Evolutionary conservation across 2,888 invertebrate species (phyloP).

Genomic region (Hypercompe scribonia): DNA sequence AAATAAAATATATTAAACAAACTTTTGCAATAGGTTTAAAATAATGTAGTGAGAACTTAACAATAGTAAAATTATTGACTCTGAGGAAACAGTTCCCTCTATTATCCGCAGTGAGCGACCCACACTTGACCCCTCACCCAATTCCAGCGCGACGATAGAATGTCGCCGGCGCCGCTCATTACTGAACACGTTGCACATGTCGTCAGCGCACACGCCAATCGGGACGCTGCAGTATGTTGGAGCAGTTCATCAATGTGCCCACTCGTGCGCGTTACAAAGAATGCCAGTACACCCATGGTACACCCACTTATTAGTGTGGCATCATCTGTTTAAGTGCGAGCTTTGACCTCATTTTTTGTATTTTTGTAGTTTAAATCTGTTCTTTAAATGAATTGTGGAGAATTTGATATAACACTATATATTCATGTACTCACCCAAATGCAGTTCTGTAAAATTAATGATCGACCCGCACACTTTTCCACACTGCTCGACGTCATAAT

Average conservation of each 20-base stretch:
- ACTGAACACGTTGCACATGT: conserved; percentile 21
- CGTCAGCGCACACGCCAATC: background rate
- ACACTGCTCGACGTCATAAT: too few species aligned
- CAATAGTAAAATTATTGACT: background rate
- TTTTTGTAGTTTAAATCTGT: background rate
- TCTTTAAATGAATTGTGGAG: background rate
- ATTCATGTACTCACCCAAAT: too few species aligned
- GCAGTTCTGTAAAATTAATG: background rate
- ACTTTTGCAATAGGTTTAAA: background rate
- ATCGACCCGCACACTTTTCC: too few species aligned
- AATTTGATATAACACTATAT: background rate
- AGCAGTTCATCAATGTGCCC: background rate
- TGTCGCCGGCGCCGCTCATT: conserved; percentile 32
- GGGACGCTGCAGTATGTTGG: background rate
- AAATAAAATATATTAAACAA: background rate
- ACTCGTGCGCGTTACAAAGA: background rate
- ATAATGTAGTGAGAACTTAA: background rate
- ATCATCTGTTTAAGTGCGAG: background rate
- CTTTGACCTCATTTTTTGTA: background rate
- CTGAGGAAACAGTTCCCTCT: background rate
- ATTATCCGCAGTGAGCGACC: conserved; percentile 5
- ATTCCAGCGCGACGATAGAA: conserved; percentile 30
- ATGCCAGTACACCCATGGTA: background rate
- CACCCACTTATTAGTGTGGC: background rate
- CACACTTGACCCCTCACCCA: conserved; percentile 46